These are phyloP conservation scores for Uropetala carovei DNA, from an alignment of 2,888 invertebrate genomes.

Conservation along the genomic window DNA sequence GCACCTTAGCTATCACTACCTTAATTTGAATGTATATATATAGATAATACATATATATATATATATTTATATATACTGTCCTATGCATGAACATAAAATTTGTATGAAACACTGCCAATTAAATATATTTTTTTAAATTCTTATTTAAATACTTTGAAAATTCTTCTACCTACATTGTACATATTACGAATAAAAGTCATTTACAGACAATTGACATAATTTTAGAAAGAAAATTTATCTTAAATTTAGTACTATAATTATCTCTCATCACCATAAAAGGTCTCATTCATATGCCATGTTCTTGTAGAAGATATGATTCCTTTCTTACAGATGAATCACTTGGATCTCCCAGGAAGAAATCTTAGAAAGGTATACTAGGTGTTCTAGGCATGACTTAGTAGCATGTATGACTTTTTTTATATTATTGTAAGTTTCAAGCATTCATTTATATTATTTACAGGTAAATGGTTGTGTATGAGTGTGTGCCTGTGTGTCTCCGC, in stretches of 20 bases:
- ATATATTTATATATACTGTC: neutral
- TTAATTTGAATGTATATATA: neutral
- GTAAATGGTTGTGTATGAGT: conserved; percentile 50
- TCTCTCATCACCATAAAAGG: conserved; percentile 41
- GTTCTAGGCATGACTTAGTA: conserved; percentile 60
- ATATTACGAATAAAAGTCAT: conserved; percentile 41
- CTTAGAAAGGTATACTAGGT: conserved; percentile 71
- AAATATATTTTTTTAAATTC: conserved; percentile 10
- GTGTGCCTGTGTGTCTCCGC: neutral
- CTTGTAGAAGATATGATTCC: conserved; percentile 66
- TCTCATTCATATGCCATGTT: conserved; percentile 53
- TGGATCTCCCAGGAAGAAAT: conserved; percentile 72
- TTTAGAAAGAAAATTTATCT: neutral
- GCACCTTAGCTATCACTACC: conserved; percentile 32
- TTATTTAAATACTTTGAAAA: conserved; percentile 20
- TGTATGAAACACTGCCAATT: conserved; percentile 29
- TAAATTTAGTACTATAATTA: neutral
- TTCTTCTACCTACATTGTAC: conserved; percentile 12
- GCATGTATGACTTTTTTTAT: conserved; percentile 43
- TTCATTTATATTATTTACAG: conserved; percentile 52
- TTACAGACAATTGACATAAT: neutral
- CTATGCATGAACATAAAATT: conserved; percentile 30
- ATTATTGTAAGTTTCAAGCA: conserved; percentile 36
- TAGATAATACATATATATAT: neutral
- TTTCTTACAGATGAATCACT: conserved; percentile 71